These are phyloP conservation scores for Ooceraea biroi DNA, from an alignment of 1,140 invertebrate genomes.

Conservation along the genomic window DNA sequence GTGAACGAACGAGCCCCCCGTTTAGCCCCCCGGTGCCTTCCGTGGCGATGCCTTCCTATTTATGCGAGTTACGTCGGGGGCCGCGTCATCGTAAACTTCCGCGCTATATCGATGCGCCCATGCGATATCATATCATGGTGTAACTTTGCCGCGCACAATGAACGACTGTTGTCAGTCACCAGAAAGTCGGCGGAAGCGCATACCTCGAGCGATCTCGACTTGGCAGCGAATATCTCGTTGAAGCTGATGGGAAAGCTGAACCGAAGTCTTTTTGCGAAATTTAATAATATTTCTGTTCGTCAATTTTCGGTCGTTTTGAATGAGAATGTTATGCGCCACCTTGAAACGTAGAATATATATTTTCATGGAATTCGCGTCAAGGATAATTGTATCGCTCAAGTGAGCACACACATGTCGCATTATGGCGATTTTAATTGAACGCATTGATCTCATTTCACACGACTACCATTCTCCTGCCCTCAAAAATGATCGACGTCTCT, in stretches of 20 bases:
- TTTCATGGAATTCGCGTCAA: too few species aligned
- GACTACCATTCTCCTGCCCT: too few species aligned
- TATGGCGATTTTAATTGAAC: too few species aligned
- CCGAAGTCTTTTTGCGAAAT: not conserved
- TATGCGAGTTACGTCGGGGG: slow-evolving; percentile 54
- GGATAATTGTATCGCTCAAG: too few species aligned
- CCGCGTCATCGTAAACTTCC: slow-evolving; percentile 56
- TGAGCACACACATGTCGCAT: too few species aligned
- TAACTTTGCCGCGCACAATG: slow-evolving; percentile 41
- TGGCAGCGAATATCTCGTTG: not conserved
- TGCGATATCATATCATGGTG: slow-evolving; percentile 48
- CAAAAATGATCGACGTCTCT: too few species aligned
- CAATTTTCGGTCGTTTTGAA: not conserved
- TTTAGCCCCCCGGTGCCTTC: slow-evolving; percentile 35
- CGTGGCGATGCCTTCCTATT: slow-evolving; percentile 61
- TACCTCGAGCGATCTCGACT: not conserved
- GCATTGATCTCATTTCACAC: too few species aligned
- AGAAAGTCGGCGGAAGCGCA: slow-evolving; percentile 13
- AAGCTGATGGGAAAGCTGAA: too few species aligned
- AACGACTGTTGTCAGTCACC: slow-evolving; percentile 47
- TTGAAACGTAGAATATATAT: too few species aligned
- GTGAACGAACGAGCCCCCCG: slow-evolving; percentile 70
- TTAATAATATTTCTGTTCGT: not conserved
- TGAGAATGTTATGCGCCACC: not conserved
- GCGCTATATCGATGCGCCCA: slow-evolving; percentile 36